Evolutionary conservation across 1,140 invertebrate genomes (phyloP).

Genomic region (Halyomorpha halys): DNA sequence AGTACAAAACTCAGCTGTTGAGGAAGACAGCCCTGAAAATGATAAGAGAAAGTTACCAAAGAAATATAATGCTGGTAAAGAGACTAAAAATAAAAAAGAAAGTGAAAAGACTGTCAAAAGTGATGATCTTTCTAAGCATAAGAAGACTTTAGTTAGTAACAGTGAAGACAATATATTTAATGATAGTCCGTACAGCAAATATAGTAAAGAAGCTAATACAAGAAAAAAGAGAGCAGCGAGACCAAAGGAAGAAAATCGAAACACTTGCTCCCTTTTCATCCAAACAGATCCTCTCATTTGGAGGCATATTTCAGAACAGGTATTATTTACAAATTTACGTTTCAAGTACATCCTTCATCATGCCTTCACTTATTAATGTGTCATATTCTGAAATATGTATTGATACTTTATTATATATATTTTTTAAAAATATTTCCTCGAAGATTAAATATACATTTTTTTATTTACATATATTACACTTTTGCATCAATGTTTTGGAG

Average conservation of each 20-base stretch:
- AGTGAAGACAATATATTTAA: slow-evolving; percentile 16
- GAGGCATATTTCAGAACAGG: slow-evolving; percentile 69
- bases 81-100: slow-evolving; percentile 14
- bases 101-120: slow-evolving; percentile 9
- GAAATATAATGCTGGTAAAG: slow-evolving; percentile 13
- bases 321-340: slow-evolving; percentile 32
- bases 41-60: slow-evolving; percentile 28
- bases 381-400: too few species aligned
- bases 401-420: too few species aligned
- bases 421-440: too few species aligned
- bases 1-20: slow-evolving; percentile 74
- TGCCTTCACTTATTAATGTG: too few species aligned
- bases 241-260: slow-evolving; percentile 58
- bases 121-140: neutral
- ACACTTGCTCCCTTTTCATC: slow-evolving; percentile 90
- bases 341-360: too few species aligned
- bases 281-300: slow-evolving; percentile 97
- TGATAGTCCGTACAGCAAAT: slow-evolving; percentile 47
- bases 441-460: too few species aligned
- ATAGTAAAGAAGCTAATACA: slow-evolving; percentile 51
- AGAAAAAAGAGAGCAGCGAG: slow-evolving; percentile 43
- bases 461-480: too few species aligned
- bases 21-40: slow-evolving; percentile 30
- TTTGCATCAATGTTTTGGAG: too few species aligned
- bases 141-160: neutral